Base-by-base conservation (phyloP, 2,113 vertebrate genomes). In the Indicator indicator region DNA sequence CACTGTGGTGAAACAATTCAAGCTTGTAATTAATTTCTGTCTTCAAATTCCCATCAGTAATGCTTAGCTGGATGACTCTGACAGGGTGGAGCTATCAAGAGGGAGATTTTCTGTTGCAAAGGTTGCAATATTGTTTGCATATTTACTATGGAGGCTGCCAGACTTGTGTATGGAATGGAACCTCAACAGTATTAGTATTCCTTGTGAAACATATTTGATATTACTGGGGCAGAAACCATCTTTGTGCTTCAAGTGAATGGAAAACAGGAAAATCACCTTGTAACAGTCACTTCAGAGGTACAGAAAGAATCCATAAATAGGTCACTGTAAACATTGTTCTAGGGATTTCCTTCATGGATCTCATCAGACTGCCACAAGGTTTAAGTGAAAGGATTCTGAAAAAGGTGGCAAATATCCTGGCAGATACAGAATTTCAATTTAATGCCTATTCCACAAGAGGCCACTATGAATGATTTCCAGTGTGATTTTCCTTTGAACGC, bases 1-100 rank as follows among this genome's bases (percentile, higher is more conserved):
- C 33, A 84, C 75, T 90, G 90, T 96, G 88, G 95, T 95, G 89
- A 97, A 98, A 97, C 96, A 98, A 94, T 97, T 98, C 97, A 98
- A 97, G 97, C 98, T 93, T 98, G 96, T 98, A 98, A 98, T 98
- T 98, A 97, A 98, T 97, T 98, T 98, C 93, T 98, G 92, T 97
- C 97, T 97, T 98, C 98, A 98, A 98, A 98, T 97, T 89, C 59
- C 95, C 96, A 97, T 97, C 97, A 97, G 95, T 98, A 97, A 97
- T 97, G 96, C 95, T 97, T 96, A 97, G 95, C 90, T 97, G 90
- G 95, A 96, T 95, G 87, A 94, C 71, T 97, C 89, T 97, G 97
- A 97, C 95, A 97, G 83, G 89, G 89, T 83, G 71, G 81, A 93
- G 92, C 78, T 96, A 96, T 92, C 94, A 89, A 74, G 75, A 95